Conservation (phyloP, 2,113 vertebrate genomes). For the Misgurnus mizolepis region DNA sequence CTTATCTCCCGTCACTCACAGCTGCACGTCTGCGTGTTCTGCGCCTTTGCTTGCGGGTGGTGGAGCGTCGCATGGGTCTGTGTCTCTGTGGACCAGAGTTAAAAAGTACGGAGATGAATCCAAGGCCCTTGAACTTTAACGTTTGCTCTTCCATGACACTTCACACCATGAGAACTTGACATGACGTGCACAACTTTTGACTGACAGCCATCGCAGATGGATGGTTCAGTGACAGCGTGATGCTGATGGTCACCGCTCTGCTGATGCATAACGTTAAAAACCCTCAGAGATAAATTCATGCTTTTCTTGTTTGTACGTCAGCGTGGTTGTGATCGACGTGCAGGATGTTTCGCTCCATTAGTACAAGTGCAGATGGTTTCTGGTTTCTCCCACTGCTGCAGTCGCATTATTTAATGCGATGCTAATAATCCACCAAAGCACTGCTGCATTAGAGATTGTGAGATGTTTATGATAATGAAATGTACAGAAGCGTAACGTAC, state of each 20-base stretch:
- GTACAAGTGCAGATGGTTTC: background rate
- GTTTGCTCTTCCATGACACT: background rate
- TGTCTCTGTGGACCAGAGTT: conserved; percentile 45
- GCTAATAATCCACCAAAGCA: background rate
- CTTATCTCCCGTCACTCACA: conserved; percentile 52
- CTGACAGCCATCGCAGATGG: background rate
- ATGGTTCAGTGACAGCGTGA: background rate
- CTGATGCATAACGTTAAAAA: background rate
- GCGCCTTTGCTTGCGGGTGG: background rate
- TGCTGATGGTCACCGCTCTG: too few relatives aligned
- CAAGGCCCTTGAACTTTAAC: background rate
- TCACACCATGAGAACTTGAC: conserved; percentile 34
- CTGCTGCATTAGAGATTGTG: background rate
- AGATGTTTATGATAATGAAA: background rate
- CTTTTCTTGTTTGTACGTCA: background rate
- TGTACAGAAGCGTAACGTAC: conserved; percentile 59
- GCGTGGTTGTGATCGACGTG: background rate
- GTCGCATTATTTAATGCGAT: background rate
- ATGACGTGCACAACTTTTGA: background rate
- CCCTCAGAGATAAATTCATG: background rate
- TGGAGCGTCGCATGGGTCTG: conserved; percentile 10
- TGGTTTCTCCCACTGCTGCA: background rate
- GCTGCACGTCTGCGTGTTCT: conserved; percentile 47
- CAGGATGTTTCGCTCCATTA: background rate
- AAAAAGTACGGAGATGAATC: conserved; percentile 28